phyloP scores from a whole-genome alignment of 2,797 vertebrate genomes.

The Chaenodraco wilsoni region DNA sequence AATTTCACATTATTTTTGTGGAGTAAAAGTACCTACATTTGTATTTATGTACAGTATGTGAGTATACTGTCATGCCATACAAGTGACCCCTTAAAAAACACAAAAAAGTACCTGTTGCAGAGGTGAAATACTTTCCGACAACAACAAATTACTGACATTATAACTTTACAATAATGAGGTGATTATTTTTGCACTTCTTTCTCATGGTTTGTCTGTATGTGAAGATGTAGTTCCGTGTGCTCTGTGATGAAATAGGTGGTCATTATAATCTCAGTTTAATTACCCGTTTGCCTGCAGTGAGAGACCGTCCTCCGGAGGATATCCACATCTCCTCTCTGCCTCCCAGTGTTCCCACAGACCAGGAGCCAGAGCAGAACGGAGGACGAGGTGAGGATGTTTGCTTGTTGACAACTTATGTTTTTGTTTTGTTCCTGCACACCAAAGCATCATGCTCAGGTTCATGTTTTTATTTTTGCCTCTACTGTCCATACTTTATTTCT shows the following conservation, averaged over 20 bases:
- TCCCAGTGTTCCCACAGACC: slow-evolving; percentile 61
- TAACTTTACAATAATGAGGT: neutral
- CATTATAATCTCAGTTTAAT: slow-evolving; percentile 30
- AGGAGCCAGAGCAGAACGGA: slow-evolving; percentile 7
- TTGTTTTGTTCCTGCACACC: neutral
- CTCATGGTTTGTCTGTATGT: slow-evolving; percentile 20
- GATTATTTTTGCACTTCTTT: neutral
- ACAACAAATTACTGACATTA: neutral
- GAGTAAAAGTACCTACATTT: neutral
- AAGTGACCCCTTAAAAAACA: neutral
- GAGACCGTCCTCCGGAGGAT: slow-evolving; percentile 51
- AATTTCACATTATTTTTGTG: too few species aligned
- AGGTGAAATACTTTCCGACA: neutral
- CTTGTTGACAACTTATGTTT: neutral
- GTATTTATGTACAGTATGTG: neutral
- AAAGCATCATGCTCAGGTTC: neutral
- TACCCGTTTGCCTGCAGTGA: slow-evolving; percentile 45
- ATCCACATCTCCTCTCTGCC: slow-evolving; percentile 73
- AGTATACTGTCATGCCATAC: neutral
- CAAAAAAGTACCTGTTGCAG: neutral
- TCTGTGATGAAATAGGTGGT: neutral
- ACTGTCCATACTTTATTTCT: too few species aligned
- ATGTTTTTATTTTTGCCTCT: too few species aligned
- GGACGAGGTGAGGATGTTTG: slow-evolving; percentile 36
- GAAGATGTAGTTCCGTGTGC: slow-evolving; percentile 29